phyloP scores from a whole-genome alignment of 2,797 vertebrate genomes.

The Hydrolagus colliei region DNA sequence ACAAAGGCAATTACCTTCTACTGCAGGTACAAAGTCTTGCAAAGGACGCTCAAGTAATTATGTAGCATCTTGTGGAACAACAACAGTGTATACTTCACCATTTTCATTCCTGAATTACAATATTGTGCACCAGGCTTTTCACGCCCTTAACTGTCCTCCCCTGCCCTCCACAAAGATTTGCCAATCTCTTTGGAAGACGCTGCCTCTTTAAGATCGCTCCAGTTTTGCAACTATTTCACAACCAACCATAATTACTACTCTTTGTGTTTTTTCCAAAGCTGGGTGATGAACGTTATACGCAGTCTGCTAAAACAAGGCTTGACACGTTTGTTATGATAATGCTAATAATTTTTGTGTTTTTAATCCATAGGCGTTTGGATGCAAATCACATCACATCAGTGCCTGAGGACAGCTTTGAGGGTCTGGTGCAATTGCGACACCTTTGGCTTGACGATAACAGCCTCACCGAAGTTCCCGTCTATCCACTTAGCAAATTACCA shows the following conservation, averaged over 20 bases:
- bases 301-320: neutral
- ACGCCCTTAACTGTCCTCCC: neutral
- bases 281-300: neutral
- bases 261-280: too few species aligned
- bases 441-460: constrained; percentile 97
- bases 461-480: constrained; percentile 75
- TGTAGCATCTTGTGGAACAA: too few species aligned
- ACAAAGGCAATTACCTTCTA: too few species aligned
- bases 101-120: too few species aligned
- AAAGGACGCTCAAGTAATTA: too few species aligned
- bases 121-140: too few species aligned
- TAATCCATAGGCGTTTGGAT: constrained; percentile 72
- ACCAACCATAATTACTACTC: too few species aligned
- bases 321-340: neutral
- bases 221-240: neutral
- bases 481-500: constrained; percentile 75
- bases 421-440: constrained; percentile 84
- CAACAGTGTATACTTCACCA: too few species aligned
- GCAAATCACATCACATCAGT: constrained; percentile 88
- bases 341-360: constrained; percentile 34
- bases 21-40: too few species aligned
- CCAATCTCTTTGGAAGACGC: neutral
- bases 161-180: neutral
- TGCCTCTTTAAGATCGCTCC: neutral
- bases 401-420: constrained; percentile 87